These are phyloP conservation scores for Tiliacea aurago DNA, from an alignment of 2,888 invertebrate species.

Conservation along the genomic window DNA sequence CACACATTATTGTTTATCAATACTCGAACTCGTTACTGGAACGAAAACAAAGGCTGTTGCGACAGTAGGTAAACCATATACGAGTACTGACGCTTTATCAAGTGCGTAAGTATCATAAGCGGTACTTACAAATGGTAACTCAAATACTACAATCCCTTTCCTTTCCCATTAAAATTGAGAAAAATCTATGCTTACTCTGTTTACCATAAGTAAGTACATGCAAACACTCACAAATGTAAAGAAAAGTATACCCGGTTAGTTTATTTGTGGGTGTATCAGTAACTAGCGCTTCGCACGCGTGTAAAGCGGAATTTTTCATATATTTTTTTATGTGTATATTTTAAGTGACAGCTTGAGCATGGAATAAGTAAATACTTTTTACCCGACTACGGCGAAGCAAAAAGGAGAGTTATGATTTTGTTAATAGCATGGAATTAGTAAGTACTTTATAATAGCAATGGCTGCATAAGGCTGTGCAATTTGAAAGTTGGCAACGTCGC, in stretches of 20 bases:
- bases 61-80: not conserved
- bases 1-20: not conserved
- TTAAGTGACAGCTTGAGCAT: no score
- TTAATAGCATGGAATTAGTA: no score
- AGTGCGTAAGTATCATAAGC: not conserved
- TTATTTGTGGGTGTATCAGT: not conserved
- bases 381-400: no score
- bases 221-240: conserved; percentile 24
- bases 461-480: no score
- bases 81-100: not conserved
- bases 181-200: not conserved
- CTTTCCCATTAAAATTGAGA: not conserved
- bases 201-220: conserved; percentile 10
- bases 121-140: not conserved
- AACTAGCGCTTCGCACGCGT: no score
- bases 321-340: no score
- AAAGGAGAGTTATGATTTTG: no score
- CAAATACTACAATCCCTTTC: not conserved
- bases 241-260: not conserved
- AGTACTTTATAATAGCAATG: no score
- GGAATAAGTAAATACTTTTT: no score
- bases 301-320: no score
- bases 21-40: not conserved
- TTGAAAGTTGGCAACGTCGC: no score
- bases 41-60: not conserved